A percentile compares a stretch with the other conserved stretches of the same genome.
Conservation (phyloP, 2,888 invertebrate genomes). For the Cephus sareptanus region DNA sequence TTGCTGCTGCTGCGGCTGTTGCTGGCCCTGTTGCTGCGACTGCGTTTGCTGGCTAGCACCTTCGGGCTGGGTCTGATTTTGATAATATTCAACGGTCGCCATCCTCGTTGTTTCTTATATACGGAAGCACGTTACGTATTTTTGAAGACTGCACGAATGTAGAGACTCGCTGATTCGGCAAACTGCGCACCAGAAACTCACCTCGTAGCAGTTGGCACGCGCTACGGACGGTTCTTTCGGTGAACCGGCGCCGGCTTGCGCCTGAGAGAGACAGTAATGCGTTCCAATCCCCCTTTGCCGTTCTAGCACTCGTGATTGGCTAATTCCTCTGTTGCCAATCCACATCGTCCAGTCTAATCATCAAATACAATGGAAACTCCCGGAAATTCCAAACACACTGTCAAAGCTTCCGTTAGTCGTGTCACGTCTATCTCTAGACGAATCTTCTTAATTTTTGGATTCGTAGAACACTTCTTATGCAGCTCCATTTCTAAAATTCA, state of each 20-base stretch:
- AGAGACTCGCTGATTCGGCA: slow-evolving; percentile 17
- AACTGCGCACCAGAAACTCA: slow-evolving; percentile 27
- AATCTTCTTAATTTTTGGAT: not conserved
- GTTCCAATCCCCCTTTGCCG: slow-evolving; percentile 36
- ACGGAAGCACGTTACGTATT: not conserved
- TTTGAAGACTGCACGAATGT: slow-evolving; percentile 1
- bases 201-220: slow-evolving; percentile 40
- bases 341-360: not conserved
- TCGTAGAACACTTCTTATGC: not conserved
- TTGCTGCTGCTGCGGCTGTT: slow-evolving; percentile 40
- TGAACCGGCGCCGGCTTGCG: slow-evolving; percentile 51
- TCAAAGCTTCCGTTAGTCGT: slow-evolving; percentile 31
- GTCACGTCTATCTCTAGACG: slow-evolving; percentile 29
- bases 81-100: slow-evolving; percentile 62
- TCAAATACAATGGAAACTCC: slow-evolving; percentile 21
- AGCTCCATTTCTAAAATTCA: not conserved
- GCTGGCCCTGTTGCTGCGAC: slow-evolving; percentile 37
- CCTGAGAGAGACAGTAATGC: slow-evolving; percentile 39
- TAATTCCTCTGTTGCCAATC: slow-evolving; percentile 23
- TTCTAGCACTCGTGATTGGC: slow-evolving; percentile 30
- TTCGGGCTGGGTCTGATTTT: slow-evolving; percentile 41
- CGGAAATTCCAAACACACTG: slow-evolving; percentile 34
- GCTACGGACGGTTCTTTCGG: slow-evolving; percentile 37
- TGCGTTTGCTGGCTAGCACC: slow-evolving; percentile 23
- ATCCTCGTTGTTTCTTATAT: slow-evolving; percentile 32